Base-by-base conservation (phyloP, 2,797 vertebrate species). In the Toxotes lorentzi region DNA sequence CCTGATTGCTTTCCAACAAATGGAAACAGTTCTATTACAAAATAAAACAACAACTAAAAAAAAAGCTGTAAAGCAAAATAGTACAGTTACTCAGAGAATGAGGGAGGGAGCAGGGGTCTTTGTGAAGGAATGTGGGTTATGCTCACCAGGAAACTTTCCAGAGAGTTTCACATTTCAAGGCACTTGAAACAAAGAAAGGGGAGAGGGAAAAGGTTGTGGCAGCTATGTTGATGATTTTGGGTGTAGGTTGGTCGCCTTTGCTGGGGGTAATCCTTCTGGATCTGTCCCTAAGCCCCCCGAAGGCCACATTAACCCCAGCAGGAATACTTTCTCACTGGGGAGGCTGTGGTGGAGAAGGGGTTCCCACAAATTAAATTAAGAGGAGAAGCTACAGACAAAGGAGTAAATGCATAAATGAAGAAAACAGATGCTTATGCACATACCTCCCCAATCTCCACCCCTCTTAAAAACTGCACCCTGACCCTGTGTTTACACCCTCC, bases 371-470 rank as follows among this genome's bases (percentile, higher is more conserved):
- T 95, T 95, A 88, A 96, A 96, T 96, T 95, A 96, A 93, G 90
- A 93, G 91, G 91, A 94, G 94, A 94, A 77, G 75, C 93, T 66
- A 51, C 1, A 27, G 73, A 93, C 89, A 79, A 81, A 86, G 92
- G 93, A 89, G 92, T 94, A 94, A 95, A 95, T 89, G 93, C 93
- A 93, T 88, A 94, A 95, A 96, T 95, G 93, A 89, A 90, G 87
- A 96, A 96, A 97, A 96, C 96, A 97, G 96, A 96, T 96, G 96
- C 90, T 92, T 85, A 86, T 82, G 91, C 89, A 93, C 90, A 84
- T 89, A 85, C 82, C 91, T 90, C 86, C 62, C 84, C 88, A 85
- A 81, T 90, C 91, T 87, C 84, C 90, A 88, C 88, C 89, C 80
- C 86, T 78, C 89, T 92, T 82, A 83, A 80, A 92, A 95, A 92